These are phyloP conservation scores for Schizotus pectinicornis DNA, from an alignment of 2,888 invertebrate genomes.

Conservation along the genomic window DNA sequence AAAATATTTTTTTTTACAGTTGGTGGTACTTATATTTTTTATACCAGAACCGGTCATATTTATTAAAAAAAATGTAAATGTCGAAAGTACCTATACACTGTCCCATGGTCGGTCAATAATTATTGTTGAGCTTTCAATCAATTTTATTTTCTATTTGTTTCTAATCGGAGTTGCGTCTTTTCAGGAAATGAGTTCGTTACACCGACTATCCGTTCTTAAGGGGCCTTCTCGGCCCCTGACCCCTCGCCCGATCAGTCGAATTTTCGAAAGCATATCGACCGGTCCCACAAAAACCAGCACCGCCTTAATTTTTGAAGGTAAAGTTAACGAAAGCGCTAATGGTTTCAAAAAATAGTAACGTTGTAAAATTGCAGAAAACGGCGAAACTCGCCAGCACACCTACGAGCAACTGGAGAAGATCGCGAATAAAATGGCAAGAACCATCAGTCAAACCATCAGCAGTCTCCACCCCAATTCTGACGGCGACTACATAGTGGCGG, in stretches of 20 bases:
- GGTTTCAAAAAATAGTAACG: slow-evolving; percentile 44
- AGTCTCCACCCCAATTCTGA: slow-evolving; percentile 65
- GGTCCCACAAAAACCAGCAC: slow-evolving; percentile 60
- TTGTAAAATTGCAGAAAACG: slow-evolving; percentile 38
- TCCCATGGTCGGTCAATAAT: too few relatives aligned
- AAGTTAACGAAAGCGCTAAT: slow-evolving; percentile 12
- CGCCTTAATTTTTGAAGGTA: slow-evolving; percentile 70
- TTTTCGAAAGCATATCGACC: slow-evolving; percentile 66
- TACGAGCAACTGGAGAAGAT: slow-evolving; percentile 64
- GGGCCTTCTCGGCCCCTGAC: slow-evolving; percentile 61
- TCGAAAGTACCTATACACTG: too few relatives aligned
- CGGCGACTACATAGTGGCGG: slow-evolving; percentile 76
- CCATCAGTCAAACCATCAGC: slow-evolving; percentile 59
- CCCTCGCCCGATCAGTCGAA: slow-evolving; percentile 52
- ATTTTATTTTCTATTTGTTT: too few relatives aligned
- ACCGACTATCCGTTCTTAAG: slow-evolving; percentile 73
- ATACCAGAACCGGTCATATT: too few relatives aligned
- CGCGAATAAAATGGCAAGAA: slow-evolving; percentile 66
- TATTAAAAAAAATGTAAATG: too few relatives aligned
- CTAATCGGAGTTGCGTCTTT: not conserved
- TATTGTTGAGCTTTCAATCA: too few relatives aligned
- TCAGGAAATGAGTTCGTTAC: slow-evolving; percentile 73
- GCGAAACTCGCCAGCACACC: slow-evolving; percentile 47
- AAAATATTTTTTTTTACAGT: too few relatives aligned
- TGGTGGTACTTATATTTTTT: too few relatives aligned